Percentiles rank a stretch among this genome's conserved stretches.
Evolutionary conservation across 2,888 invertebrate species (phyloP).

Genomic region (Clusia tigrina): DNA sequence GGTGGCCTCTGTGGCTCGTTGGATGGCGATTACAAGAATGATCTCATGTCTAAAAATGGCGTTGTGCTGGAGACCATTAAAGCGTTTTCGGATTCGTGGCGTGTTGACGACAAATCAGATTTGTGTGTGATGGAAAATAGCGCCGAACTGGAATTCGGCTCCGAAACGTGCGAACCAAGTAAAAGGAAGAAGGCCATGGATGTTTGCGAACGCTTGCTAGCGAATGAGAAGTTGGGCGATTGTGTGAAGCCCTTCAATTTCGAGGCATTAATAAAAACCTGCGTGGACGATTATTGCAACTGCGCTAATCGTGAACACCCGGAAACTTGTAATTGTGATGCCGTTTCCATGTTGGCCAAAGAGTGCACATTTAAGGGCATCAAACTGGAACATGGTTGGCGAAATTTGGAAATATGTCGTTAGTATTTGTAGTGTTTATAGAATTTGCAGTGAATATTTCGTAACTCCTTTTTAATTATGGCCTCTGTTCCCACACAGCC

Average conservation of each 20-base stretch:
- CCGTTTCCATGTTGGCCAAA: constrained; percentile 78
- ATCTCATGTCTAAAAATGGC: constrained; percentile 72
- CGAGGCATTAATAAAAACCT: constrained; percentile 73
- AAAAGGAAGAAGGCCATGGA: constrained; percentile 65
- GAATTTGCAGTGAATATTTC: neutral
- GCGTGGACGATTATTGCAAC: constrained; percentile 82
- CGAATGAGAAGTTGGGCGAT: constrained; percentile 71
- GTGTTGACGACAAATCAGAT: constrained; percentile 52
- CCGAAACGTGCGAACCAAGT: constrained; percentile 50
- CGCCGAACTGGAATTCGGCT: constrained; percentile 53
- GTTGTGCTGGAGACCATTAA: constrained; percentile 62
- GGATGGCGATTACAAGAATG: constrained; percentile 76
- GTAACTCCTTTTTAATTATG: neutral
- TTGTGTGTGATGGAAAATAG: constrained; percentile 56
- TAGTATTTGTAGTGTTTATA: constrained; percentile 64
- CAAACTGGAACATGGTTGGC: constrained; percentile 74
- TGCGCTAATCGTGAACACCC: constrained; percentile 68
- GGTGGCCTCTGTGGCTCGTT: constrained; percentile 83
- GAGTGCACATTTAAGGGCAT: constrained; percentile 77
- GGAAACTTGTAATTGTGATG: constrained; percentile 77
- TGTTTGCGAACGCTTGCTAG: constrained; percentile 72
- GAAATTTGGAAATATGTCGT: constrained; percentile 84
- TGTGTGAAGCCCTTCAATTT: constrained; percentile 76
- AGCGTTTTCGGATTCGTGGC: constrained; percentile 63
- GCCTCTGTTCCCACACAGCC: constrained; percentile 71